Evolutionary conservation across 2,113 vertebrate genomes (phyloP), one percentile per base, ranked within the genome.

Genomic region (Symphodus melops): DNA sequence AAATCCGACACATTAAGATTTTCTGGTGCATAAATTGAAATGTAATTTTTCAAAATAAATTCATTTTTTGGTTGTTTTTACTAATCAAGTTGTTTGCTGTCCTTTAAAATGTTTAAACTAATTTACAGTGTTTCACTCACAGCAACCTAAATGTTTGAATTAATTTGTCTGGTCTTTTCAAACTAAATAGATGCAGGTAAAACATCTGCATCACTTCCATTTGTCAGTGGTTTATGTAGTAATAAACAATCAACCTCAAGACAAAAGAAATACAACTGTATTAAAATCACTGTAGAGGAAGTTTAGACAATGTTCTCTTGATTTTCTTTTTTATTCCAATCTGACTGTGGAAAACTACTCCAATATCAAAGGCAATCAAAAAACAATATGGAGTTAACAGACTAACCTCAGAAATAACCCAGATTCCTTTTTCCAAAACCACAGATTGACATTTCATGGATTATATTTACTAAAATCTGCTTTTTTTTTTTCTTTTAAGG

Each of bases 171-270:
- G 14, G 54, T 39, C 20, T 53, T 3, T n/a, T 16, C 37, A 39
- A 19, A 19, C 19, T 10, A 57, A 11, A 39, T 17, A 5, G 9
- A 16, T 60, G 21, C 20, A 49, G 11, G 65, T 46, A 6, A 42
- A 21, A 80, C 51, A 3, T 20, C 28, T 66, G 37, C 28, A 44
- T 5, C 6, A 10, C 68, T 70, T 57, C 8, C 6, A 16, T 16
- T 59, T 16, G 7, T 52, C 12, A 12, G 14, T 44, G 14, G 42
- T 44, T 49, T 4, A 12, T 10, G 14, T 20, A 64, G 58, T 49
- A 21, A 79, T 72, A 88, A 89, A 91, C 78, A 85, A 65, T 78
- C 84, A 91, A 90, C 80, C 86, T 75, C 59, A 66, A 78, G 69
- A 77, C 65, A 9, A 92, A 87, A 86, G 61, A 85, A 82, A 89